Base-by-base conservation (phyloP, 2,113 vertebrate genomes). In the Leptobrachium ailaonicum region DNA sequence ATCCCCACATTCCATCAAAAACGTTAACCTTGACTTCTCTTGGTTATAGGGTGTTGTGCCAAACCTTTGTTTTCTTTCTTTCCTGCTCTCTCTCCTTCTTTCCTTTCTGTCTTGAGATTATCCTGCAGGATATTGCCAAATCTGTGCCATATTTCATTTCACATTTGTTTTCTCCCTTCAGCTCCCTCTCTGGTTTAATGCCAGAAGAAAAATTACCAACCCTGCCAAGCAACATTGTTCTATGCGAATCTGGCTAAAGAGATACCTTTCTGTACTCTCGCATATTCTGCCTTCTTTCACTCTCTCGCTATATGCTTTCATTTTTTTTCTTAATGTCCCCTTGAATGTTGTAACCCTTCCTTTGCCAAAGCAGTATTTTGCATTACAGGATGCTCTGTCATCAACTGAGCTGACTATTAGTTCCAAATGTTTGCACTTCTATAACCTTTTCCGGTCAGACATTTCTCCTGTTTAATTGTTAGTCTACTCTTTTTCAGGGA, bases 171-270 rank as follows among this genome's bases (percentile, higher is more conserved):
- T 75, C 79, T 75, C 54, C 79, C 71, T 74, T 75, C 8, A 81
- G 79, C 79, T 81, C 79, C 79, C 44, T 81, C 78, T 41, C 69
- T 81, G 79, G 79, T 81, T 75, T 58, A 50, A 6, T 69, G 79
- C 79, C 79, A 81, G 72, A 10, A 69, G 32, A 58, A 69, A 81
- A 81, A 75, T 75, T 73, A 69, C 79, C 79, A 68, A 11, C 44
- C 53, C 79, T 81, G 79, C 79, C 79, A 81, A 81, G 72, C 79
- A 81, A 69, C 79, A 81, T 81, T 81, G 79, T 81, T 81, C 54
- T 81, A 53, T 68, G 78, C 47, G 60, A 75, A 47, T 14, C 62
- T 81, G 64, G 79, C 71, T 50, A 50, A 63, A 50, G 44, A 60
- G 42, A 12, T 66, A 69, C 64, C 64, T 75, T 66, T 75, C 71